Evolutionary conservation across 2,113 vertebrate species (phyloP).

Genomic region (Syngnathoides biaculeatus): DNA sequence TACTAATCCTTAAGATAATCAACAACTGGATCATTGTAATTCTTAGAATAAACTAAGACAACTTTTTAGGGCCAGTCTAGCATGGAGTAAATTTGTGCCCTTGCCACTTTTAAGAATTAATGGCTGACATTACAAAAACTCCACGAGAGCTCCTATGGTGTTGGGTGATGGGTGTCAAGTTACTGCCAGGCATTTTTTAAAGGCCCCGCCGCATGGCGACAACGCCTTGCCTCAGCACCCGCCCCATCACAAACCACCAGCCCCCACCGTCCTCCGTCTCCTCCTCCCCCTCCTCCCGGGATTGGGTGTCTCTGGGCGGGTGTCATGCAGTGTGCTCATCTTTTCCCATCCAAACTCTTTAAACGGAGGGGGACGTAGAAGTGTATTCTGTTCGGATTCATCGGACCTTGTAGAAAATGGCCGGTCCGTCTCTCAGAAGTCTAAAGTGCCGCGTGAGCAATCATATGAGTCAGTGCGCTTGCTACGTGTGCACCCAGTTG

Average conservation of each 20-base stretch:
- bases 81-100: background rate
- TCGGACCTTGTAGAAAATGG: background rate
- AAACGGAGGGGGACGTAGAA: background rate
- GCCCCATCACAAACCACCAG: background rate
- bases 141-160: background rate
- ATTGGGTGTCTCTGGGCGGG: conserved; percentile 26
- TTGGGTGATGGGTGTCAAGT: conserved; percentile 4
- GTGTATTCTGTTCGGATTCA: conserved; percentile 1
- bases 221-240: background rate
- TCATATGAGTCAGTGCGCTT: background rate
- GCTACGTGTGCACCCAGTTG: conserved; percentile 16
- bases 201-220: conserved; percentile 32
- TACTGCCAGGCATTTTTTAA: conserved; percentile 47
- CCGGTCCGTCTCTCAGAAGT: background rate
- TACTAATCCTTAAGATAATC: too few species aligned
- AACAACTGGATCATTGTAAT: too few species aligned
- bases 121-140: background rate
- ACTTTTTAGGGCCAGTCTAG: background rate
- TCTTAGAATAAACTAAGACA: background rate
- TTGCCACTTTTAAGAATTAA: background rate
- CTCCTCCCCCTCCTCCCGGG: background rate
- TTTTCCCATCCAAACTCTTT: background rate
- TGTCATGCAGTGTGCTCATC: conserved; percentile 1
- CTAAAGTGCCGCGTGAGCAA: conserved; percentile 10
- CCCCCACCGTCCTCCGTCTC: conserved; percentile 12